phyloP scores from a whole-genome alignment of 2,113 vertebrate genomes.

The Petromus typicus region DNA sequence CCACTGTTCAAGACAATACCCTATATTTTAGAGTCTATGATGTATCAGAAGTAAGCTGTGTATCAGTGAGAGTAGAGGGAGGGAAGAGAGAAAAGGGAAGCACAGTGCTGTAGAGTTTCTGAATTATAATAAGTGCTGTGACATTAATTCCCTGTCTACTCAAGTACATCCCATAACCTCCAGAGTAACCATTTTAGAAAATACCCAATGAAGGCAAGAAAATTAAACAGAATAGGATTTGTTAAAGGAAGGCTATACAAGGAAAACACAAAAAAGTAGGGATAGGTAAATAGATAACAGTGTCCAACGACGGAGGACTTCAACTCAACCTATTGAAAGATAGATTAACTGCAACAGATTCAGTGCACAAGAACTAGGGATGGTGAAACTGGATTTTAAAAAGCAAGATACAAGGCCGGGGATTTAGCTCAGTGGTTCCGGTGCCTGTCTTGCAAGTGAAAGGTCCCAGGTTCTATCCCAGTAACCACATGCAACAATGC shows the following conservation, averaged over 20 bases:
- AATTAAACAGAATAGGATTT: not conserved
- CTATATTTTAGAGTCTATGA: not conserved
- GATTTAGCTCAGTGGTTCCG: too few species aligned
- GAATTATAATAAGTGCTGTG: not conserved
- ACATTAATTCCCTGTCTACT: not conserved
- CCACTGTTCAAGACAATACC: not conserved
- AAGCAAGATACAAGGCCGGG: not conserved
- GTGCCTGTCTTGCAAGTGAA: too few species aligned
- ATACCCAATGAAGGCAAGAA: not conserved
- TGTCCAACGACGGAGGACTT: not conserved
- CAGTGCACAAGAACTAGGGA: not conserved
- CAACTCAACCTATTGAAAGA: not conserved
- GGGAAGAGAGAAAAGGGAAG: not conserved
- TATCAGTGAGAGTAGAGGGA: not conserved
- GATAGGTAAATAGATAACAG: not conserved
- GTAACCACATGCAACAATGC: not conserved
- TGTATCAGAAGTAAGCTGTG: not conserved
- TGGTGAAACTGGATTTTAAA: not conserved
- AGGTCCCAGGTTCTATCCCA: too few species aligned
- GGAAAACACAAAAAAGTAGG: not conserved
- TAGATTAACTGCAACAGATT: not conserved
- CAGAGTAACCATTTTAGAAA: not conserved
- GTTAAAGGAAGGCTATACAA: conserved; percentile 4
- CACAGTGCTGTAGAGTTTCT: not conserved
- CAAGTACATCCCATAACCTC: not conserved